These are phyloP conservation scores for Dendrolimus kikuchii DNA, from an alignment of 1,140 invertebrate genomes.

Conservation along the genomic window DNA sequence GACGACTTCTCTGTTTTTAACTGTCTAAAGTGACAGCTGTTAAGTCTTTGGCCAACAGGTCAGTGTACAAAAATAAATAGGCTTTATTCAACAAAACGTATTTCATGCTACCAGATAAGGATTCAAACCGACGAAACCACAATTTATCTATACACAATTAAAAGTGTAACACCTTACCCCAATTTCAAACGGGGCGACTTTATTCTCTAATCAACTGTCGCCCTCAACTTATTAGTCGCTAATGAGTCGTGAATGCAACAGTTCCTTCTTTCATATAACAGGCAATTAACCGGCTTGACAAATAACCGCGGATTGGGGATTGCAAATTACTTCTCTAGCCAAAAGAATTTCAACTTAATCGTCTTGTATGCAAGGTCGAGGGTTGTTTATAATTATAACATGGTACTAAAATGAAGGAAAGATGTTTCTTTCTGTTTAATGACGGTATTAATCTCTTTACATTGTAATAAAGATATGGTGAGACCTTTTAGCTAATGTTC, in stretches of 20 bases:
- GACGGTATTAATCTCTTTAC: constrained; percentile 28
- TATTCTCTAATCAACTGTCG: neutral
- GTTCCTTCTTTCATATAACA: constrained; percentile 23
- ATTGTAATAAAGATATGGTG: constrained; percentile 1
- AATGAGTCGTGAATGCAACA: constrained; percentile 22
- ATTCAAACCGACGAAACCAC: no score
- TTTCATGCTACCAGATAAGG: no score
- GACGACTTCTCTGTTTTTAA: no score
- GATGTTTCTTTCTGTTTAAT: constrained; percentile 34
- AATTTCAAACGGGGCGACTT: no score
- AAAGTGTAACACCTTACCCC: no score
- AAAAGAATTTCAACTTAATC: constrained; percentile 5
- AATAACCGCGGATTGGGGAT: constrained; percentile 25
- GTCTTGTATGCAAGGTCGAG: neutral
- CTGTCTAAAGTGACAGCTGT: no score
- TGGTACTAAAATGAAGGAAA: constrained; percentile 26
- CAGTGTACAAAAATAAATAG: no score
- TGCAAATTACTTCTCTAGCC: constrained; percentile 5
- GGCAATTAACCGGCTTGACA: constrained; percentile 34
- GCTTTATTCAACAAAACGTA: no score
- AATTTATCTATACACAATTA: no score
- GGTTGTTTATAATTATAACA: constrained; percentile 13
- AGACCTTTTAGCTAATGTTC: no score
- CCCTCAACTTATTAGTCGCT: constrained; percentile 15
- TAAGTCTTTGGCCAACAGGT: no score